Evolutionary conservation across 2,113 vertebrate genomes (phyloP), one percentile per base, ranked within the genome.

Genomic region (Oreochromis tanganicae): DNA sequence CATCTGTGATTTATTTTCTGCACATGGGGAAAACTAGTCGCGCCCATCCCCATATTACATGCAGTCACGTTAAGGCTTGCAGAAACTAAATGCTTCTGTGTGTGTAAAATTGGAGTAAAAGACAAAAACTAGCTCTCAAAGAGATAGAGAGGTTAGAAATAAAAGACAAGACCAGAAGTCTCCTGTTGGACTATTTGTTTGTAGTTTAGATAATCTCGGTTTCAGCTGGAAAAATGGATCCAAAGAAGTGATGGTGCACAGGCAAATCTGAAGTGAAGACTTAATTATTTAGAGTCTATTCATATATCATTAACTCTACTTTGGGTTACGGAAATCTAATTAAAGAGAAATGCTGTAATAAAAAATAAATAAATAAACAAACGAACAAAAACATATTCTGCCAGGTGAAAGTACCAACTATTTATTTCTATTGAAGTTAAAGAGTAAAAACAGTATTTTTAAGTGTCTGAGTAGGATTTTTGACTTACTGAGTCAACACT

Each of bases 111-210:
- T 61, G 29, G 19, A 68, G 12, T 68, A 41, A 34, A 9, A 68
- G 8, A 2, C 14, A 27, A 9, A 73, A 73, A 1, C 13, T 27
- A 73, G 38, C 38, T 43, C 21, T 27, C n/a, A 71, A 46, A 46
- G 34, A 46, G 13, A 24, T 14, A 24, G 6, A 34, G 59, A 63
- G n/a, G 38, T 73, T 46, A 71, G 21, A 46, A 9, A 24, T 27
- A 73, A 27, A 73, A 71, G 38, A 73, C 13, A 10, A 16, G 14
- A 46, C 66, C 0, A 2, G 0, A 27, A 73, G 12, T 16, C 66
- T 73, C 38, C 38, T 1, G 7, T 73, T 27, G 66, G 21, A 46
- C 21, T 27, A 17, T 73, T 29, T 43, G 5, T 16, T 43, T 71
- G 36, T 43, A 71, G 66, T 71, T 24, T 43, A 8, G 3, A 43